These are phyloP conservation scores for Rhinophrynus dorsalis DNA, from an alignment of 2,797 vertebrate genomes.

Conservation along the genomic window DNA sequence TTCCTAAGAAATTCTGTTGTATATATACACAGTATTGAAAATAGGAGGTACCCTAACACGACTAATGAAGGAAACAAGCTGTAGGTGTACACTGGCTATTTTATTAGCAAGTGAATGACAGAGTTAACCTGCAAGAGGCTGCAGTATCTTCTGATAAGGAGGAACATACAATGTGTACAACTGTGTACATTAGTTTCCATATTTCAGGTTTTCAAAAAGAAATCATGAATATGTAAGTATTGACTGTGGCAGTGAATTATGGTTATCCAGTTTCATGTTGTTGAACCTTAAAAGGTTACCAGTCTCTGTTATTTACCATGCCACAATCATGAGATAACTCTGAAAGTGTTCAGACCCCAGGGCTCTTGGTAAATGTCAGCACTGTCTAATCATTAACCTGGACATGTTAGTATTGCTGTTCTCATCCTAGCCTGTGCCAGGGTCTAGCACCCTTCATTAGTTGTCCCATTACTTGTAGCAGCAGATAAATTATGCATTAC, in stretches of 20 bases:
- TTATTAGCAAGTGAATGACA: no score
- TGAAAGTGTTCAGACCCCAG: conserved; percentile 2
- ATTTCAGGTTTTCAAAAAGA: no score
- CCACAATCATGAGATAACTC: conserved; percentile 6
- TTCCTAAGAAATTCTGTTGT: no score
- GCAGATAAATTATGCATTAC: conserved; percentile 34
- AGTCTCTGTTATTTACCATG: conserved; percentile 4
- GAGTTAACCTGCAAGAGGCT: no score
- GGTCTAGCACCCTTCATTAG: conserved; percentile 42
- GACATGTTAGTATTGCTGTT: conserved; percentile 23
- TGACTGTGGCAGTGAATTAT: neutral
- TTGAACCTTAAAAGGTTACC: neutral
- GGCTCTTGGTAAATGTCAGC: conserved; percentile 29
- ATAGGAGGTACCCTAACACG: no score
- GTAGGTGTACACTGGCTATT: no score
- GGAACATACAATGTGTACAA: no score
- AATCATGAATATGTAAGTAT: no score
- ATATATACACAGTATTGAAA: no score
- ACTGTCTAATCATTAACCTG: conserved; percentile 42
- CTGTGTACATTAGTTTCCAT: no score
- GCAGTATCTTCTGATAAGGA: no score
- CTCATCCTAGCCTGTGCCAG: conserved; percentile 19
- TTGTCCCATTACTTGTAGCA: conserved; percentile 33
- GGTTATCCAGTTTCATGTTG: neutral
- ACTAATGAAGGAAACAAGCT: no score